Conservation (phyloP, 2,888 invertebrate species). For the Netelia inedita region DNA sequence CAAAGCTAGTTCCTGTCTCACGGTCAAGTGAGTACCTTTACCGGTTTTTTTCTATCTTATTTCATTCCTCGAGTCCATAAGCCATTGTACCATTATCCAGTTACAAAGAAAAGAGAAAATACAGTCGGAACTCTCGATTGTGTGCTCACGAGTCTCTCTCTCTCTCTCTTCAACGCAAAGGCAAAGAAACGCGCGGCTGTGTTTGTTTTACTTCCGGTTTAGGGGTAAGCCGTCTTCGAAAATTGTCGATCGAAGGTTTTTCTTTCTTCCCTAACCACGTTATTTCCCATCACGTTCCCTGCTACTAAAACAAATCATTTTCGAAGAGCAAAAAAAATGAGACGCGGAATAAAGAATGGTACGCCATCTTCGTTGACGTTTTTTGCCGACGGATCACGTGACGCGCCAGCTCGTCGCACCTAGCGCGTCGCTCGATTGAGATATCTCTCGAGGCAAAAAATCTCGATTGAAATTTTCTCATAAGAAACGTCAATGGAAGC, state of each 20-base stretch:
- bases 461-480: too few relatives aligned
- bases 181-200: conserved; percentile 16
- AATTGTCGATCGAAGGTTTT: conserved; percentile 12
- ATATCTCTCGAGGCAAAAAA: too few relatives aligned
- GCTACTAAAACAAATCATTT: not conserved
- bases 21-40: not conserved
- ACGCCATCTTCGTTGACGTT: not conserved
- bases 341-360: not conserved
- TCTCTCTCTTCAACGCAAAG: not conserved
- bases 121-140: not conserved
- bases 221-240: not conserved
- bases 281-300: conserved; percentile 11
- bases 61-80: not conserved
- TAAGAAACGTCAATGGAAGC: not conserved
- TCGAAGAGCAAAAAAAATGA: not conserved
- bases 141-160: not conserved
- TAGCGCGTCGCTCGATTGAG: too few relatives aligned
- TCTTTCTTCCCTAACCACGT: conserved; percentile 8
- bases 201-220: conserved; percentile 56
- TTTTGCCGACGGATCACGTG: too few relatives aligned
- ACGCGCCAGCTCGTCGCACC: too few relatives aligned
- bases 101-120: not conserved
- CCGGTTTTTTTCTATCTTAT: not conserved
- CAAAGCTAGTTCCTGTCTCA: not conserved
- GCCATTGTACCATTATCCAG: not conserved